Conservation (phyloP, 1,140 invertebrate species). For the Chironomus striatipennis region DNA sequence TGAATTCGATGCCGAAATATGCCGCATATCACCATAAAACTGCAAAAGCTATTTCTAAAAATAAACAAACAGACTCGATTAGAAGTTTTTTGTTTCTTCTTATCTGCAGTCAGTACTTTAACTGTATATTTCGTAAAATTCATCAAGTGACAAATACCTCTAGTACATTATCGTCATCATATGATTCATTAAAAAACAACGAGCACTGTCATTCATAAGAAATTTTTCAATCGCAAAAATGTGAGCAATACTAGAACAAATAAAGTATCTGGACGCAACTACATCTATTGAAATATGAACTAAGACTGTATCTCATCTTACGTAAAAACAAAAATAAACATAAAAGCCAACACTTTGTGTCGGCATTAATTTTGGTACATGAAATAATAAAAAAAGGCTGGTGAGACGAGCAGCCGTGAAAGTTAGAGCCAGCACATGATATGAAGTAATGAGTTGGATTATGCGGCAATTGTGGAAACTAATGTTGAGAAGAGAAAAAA, state of each 20-base stretch:
- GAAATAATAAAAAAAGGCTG: not conserved
- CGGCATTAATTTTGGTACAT: not conserved
- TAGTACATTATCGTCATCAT: not conserved
- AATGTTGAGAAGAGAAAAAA: no score
- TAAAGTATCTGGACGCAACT: not conserved
- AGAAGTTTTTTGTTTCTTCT: no score
- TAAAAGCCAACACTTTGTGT: not conserved
- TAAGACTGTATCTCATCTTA: not conserved
- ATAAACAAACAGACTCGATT: no score
- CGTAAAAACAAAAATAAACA: not conserved
- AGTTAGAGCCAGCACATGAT: not conserved
- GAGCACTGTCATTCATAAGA: not conserved
- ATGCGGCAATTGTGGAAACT: no score
- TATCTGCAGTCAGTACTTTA: no score
- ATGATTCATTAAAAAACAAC: not conserved
- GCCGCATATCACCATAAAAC: no score
- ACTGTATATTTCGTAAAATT: no score
- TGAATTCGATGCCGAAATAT: no score
- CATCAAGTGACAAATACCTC: no score
- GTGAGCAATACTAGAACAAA: not conserved
- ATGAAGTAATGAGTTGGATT: not conserved
- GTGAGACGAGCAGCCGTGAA: not conserved
- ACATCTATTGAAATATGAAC: not conserved
- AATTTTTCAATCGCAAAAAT: not conserved
- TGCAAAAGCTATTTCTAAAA: no score